Percentiles rank a stretch among this genome's conserved stretches.
Evolutionary conservation across 1,140 invertebrate genomes (phyloP).

Genomic region (Lethrus apterus): DNA sequence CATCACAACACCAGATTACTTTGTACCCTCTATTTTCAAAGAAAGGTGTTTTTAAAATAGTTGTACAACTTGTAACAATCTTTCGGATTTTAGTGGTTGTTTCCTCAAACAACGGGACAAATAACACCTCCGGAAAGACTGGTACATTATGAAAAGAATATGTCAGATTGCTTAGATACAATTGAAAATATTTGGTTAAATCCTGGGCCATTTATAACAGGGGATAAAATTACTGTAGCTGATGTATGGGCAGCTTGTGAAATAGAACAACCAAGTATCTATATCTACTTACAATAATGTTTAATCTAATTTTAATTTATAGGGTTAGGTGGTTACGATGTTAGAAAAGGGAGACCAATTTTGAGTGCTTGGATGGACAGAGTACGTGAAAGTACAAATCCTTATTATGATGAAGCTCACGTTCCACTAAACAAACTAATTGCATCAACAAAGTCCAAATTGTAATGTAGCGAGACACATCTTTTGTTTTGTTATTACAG

Average conservation of each 20-base stretch:
- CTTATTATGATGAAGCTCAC: slow-evolving; percentile 62
- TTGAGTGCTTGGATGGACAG: slow-evolving; percentile 57
- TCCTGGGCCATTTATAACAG: slow-evolving; percentile 55
- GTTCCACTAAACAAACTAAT: too few relatives aligned
- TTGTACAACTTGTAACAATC: background rate
- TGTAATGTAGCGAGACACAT: too few relatives aligned
- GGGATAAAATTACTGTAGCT: slow-evolving; percentile 61
- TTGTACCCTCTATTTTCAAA: slow-evolving; percentile 61
- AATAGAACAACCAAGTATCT: slow-evolving; percentile 71
- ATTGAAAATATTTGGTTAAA: slow-evolving; percentile 59
- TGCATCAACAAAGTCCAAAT: too few relatives aligned
- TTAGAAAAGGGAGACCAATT: slow-evolving; percentile 48
- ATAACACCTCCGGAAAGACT: slow-evolving; percentile 43
- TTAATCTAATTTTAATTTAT: slow-evolving; percentile 18
- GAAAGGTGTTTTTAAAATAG: slow-evolving; percentile 45
- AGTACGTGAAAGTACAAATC: slow-evolving; percentile 50
- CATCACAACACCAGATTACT: slow-evolving; percentile 63
- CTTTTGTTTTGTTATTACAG: too few relatives aligned
- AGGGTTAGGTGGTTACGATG: slow-evolving; percentile 58
- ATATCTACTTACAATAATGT: background rate
- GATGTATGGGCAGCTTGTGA: slow-evolving; percentile 76
- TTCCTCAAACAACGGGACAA: slow-evolving; percentile 39
- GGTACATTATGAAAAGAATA: slow-evolving; percentile 42
- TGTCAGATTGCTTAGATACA: slow-evolving; percentile 50
- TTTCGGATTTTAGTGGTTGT: slow-evolving; percentile 40